Evolutionary conservation across 2,797 vertebrate genomes (phyloP).

Genomic region (Euthynnus affinis): DNA sequence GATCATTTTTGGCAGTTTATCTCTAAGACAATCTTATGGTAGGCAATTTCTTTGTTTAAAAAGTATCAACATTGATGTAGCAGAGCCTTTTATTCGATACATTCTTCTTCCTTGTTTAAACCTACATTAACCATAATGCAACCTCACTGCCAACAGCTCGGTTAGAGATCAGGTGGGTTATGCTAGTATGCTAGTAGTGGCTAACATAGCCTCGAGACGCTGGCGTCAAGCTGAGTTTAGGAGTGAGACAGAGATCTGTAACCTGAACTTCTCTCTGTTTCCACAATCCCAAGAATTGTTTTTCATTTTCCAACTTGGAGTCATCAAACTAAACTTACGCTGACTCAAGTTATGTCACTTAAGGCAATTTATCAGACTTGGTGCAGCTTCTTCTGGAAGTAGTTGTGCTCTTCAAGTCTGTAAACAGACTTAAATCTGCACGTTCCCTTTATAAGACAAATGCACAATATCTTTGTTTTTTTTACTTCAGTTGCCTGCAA

Average conservation of each 20-base stretch:
- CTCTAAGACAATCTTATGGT: not conserved
- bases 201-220: not conserved
- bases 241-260: not conserved
- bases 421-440: not conserved
- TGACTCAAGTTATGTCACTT: not conserved
- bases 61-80: too few relatives aligned
- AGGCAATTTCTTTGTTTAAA: too few relatives aligned
- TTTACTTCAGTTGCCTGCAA: not conserved
- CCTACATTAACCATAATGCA: too few relatives aligned
- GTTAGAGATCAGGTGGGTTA: not conserved
- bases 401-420: too few relatives aligned
- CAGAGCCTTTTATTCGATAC: too few relatives aligned
- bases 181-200: not conserved
- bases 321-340: not conserved
- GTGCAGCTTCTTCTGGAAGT: not conserved
- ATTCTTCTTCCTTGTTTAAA: too few relatives aligned
- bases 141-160: too few relatives aligned
- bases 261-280: not conserved
- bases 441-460: not conserved
- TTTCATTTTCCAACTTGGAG: not conserved
- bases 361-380: not conserved
- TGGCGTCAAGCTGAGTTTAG: not conserved
- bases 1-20: not conserved
- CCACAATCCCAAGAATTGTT: not conserved
- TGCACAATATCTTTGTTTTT: too few relatives aligned